Conservation (phyloP, 2,797 vertebrate genomes). For the Fratercula arctica region DNA sequence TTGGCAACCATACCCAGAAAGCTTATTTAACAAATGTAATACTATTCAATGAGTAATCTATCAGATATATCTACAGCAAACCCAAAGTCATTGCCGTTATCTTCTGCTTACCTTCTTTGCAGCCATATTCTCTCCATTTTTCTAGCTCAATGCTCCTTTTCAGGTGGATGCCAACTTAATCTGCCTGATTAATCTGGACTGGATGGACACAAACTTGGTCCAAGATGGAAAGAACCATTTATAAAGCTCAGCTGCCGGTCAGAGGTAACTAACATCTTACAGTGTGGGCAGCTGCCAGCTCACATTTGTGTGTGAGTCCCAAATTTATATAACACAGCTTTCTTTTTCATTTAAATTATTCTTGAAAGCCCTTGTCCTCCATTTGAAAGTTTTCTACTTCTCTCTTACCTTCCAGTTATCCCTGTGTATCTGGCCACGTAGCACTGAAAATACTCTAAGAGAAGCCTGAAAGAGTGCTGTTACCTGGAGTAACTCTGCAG, state of each 20-base stretch:
- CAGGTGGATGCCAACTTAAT: not conserved
- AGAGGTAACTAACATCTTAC: not conserved
- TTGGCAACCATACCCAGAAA: not conserved
- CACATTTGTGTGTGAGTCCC: not conserved
- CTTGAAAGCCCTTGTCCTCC: not conserved
- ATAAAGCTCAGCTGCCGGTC: not conserved
- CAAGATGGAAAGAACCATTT: not conserved
- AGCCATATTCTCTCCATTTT: not conserved
- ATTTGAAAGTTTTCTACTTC: not conserved
- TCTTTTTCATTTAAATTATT: not conserved
- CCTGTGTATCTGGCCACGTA: not conserved
- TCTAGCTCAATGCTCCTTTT: not conserved
- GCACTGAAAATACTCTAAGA: not conserved
- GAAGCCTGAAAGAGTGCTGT: not conserved
- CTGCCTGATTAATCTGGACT: not conserved
- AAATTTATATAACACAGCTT: not conserved
- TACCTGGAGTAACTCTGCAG: not conserved
- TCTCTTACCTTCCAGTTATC: not conserved
- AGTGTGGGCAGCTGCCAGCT: not conserved
- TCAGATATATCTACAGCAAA: not conserved
- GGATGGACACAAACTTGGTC: not conserved
- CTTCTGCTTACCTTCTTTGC: not conserved
- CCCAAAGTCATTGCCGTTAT: not conserved
- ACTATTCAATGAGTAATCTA: not conserved
- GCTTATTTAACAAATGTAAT: not conserved